phyloP scores from a whole-genome alignment of 2,797 vertebrate genomes.

The Lepilemur ruficaudatus region DNA sequence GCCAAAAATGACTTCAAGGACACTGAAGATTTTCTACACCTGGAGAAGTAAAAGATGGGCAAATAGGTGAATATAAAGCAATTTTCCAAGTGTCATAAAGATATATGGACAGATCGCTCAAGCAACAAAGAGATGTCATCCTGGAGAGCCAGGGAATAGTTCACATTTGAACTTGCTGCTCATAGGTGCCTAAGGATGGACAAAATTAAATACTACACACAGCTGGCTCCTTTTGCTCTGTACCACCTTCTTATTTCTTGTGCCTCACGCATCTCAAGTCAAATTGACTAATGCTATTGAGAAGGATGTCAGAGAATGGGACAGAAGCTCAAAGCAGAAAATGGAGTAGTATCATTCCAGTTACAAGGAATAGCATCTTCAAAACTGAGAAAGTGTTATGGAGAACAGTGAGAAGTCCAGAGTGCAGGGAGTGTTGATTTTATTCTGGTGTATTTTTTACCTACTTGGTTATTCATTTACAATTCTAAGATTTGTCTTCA shows the following conservation, averaged over 20 bases:
- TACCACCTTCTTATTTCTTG: not conserved
- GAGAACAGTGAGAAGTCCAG: not conserved
- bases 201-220: not conserved
- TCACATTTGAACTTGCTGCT: not conserved
- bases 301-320: not conserved
- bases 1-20: not conserved
- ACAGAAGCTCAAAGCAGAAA: not conserved
- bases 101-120: not conserved
- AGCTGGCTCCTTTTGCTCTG: not conserved
- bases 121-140: not conserved
- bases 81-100: not conserved
- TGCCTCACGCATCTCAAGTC: not conserved
- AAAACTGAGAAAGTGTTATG: not conserved
- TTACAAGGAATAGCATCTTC: accelerated
- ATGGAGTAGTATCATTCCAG: not conserved
- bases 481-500: not conserved
- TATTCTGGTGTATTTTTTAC: not conserved
- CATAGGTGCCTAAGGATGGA: not conserved
- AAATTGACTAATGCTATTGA: not conserved
- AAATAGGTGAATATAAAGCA: not conserved
- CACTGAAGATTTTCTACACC: not conserved
- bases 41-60: not conserved
- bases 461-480: not conserved
- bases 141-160: not conserved
- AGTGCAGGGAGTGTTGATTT: not conserved